phyloP scores from a whole-genome alignment of 2,797 vertebrate genomes.

The Eleutherodactylus coqui region DNA sequence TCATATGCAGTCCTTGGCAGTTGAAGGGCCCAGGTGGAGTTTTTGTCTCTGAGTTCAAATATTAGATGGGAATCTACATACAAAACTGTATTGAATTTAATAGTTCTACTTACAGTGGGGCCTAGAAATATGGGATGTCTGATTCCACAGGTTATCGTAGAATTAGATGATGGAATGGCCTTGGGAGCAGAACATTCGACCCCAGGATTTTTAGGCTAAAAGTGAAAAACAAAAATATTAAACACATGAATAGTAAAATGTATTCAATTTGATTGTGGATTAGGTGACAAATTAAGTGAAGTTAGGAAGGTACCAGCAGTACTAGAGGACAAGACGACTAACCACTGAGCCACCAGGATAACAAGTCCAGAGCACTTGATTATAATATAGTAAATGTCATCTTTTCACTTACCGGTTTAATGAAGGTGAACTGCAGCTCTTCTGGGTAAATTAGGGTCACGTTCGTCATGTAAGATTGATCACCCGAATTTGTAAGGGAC shows the following conservation, averaged over 20 bases:
- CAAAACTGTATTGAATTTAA: background rate
- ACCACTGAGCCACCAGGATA: background rate
- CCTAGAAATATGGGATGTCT: conserved; percentile 69
- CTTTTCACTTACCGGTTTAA: conserved; percentile 66
- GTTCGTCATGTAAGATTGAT: conserved; percentile 73
- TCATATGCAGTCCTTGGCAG: background rate
- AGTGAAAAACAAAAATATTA: background rate
- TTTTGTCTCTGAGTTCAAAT: background rate
- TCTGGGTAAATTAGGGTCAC: conserved; percentile 72
- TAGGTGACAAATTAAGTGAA: background rate
- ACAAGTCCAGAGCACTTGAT: background rate
- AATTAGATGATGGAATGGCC: conserved; percentile 43
- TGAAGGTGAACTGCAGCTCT: conserved; percentile 68
- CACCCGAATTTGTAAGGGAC: conserved; percentile 69
- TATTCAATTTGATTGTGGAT: background rate
- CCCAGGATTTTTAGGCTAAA: conserved; percentile 66
- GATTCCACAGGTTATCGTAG: conserved; percentile 68
- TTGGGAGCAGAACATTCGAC: conserved; percentile 66
- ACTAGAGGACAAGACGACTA: background rate
- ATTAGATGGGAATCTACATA: background rate
- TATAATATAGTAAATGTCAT: background rate
- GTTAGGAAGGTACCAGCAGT: too few relatives aligned
- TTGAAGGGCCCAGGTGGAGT: background rate
- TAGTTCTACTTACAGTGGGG: conserved; percentile 64
- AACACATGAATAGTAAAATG: background rate